phyloP scores from a whole-genome alignment of 1,140 invertebrate genomes.

The Andricus grossulariae region DNA sequence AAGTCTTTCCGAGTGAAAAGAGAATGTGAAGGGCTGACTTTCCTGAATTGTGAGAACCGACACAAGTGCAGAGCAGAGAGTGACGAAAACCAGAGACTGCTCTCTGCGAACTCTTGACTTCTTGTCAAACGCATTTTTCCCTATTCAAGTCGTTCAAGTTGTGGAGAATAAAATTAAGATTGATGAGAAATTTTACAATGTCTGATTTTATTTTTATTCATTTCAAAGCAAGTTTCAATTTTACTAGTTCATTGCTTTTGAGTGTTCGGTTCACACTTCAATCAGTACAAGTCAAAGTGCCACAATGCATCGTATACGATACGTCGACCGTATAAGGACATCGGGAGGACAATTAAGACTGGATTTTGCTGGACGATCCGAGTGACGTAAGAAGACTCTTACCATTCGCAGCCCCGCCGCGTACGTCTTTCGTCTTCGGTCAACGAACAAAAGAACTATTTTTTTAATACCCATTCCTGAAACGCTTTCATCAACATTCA shows the following conservation, averaged over 20 bases:
- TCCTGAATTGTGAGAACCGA: no score
- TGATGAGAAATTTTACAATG: no score
- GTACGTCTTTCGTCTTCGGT: not conserved
- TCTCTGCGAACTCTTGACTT: no score
- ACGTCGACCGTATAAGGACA: slow-evolving; percentile 18
- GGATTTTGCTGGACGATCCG: not conserved
- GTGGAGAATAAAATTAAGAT: no score
- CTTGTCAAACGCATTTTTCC: no score
- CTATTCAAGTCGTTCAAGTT: no score
- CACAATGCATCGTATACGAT: not conserved
- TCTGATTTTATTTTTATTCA: not conserved
- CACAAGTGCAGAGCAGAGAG: no score
- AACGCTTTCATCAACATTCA: slow-evolving; percentile 7
- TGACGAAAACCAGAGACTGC: no score
- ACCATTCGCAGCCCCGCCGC: not conserved
- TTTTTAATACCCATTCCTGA: not conserved
- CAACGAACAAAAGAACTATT: not conserved
- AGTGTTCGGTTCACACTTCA: not conserved
- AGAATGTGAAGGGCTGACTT: no score
- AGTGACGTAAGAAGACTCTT: slow-evolving; percentile 20
- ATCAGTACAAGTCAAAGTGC: slow-evolving; percentile 3
- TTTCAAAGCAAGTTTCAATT: not conserved
- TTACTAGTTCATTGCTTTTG: not conserved
- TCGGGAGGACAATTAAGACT: not conserved
- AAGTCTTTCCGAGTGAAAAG: no score